phyloP scores from a whole-genome alignment of 2,888 invertebrate species.

The Thumatha senex region DNA sequence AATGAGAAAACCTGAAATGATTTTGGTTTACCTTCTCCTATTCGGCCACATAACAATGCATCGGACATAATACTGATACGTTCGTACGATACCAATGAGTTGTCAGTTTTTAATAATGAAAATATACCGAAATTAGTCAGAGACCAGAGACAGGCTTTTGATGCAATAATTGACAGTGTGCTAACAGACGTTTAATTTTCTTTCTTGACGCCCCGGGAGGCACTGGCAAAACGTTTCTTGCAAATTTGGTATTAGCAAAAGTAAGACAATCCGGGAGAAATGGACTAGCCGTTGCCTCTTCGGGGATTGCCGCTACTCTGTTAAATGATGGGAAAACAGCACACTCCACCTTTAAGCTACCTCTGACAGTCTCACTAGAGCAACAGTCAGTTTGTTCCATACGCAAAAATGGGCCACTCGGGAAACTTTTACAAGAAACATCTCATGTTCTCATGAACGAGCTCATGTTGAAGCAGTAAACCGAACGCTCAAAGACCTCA shows the following conservation, averaged over 20 bases:
- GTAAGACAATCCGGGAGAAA: constrained; percentile 4
- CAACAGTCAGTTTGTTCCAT: constrained; percentile 28
- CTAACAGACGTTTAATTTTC: background rate
- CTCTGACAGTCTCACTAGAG: constrained; percentile 21
- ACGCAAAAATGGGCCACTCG: constrained; percentile 38
- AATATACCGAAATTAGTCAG: constrained; percentile 1
- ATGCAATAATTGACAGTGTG: background rate
- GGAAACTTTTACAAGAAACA: constrained; percentile 40
- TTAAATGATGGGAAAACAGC: constrained; percentile 21
- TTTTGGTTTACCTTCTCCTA: too few relatives aligned
- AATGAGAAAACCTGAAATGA: too few relatives aligned
- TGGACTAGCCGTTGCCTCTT: constrained; percentile 10
- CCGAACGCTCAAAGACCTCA: constrained; percentile 3
- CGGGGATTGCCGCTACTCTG: constrained; percentile 11
- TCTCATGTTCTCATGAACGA: too few relatives aligned
- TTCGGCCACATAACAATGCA: background rate
- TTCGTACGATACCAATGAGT: background rate
- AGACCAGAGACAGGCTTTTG: background rate
- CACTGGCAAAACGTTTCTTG: too few relatives aligned
- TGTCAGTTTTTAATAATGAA: background rate
- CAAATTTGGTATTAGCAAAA: constrained; percentile 6
- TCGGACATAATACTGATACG: background rate
- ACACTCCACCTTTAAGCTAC: constrained; percentile 25
- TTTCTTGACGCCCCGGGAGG: constrained; percentile 1
- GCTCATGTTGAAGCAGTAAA: too few relatives aligned